Evolutionary conservation across 64 coral and sea anemone genomes (phyloP), one percentile per base, ranked within the genome.

Genomic region (Cladopsammia gracilis): DNA sequence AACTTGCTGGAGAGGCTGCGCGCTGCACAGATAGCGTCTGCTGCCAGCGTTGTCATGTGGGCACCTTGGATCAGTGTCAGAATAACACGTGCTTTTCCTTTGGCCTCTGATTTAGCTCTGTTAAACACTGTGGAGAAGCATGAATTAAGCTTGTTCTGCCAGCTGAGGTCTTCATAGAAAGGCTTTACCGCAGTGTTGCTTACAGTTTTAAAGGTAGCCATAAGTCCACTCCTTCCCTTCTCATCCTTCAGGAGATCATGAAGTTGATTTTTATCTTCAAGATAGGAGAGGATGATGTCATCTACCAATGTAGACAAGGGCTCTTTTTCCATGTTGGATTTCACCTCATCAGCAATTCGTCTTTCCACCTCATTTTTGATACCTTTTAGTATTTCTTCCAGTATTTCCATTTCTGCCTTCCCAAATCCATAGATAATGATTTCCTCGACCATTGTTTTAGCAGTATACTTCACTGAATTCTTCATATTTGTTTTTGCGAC

Each of bases 101-200:
- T 70, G 67, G 67, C 22, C 22, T 70, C 67, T 25, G 67, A 70
- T 70, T 70, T 70, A 70, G 22, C 67, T 22, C 67, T 26, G n/a
- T 70, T 7, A 70, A 70, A 42, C 67, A 70, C 67, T 26, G 19
- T 24, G 19, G 34, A 70, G 67, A 70, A 25, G 24, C 16, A 22
- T 26, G 67, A 70, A 20, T 70, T 70, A 24, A 70, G 24, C 67
- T 25, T 70, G 67, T 70, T 70, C 67, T 70, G 67, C 67, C 67
- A 70, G 67, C 67, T 70, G 67, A 70, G 67, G 67, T 70, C 67
- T 70, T 0, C n/a, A 70, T 70, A 70, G 67, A 70, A 70, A 22
- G 67, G 67, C 67, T 70, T 15, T 8, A 70, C 16, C 2, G 67
- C 19, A 70, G 67, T 70, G 24, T 26, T 70, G 22, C 67, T 70